These are phyloP conservation scores for Paramormyrops kingsleyae DNA, from an alignment of 2,113 vertebrate genomes.

Conservation along the genomic window DNA sequence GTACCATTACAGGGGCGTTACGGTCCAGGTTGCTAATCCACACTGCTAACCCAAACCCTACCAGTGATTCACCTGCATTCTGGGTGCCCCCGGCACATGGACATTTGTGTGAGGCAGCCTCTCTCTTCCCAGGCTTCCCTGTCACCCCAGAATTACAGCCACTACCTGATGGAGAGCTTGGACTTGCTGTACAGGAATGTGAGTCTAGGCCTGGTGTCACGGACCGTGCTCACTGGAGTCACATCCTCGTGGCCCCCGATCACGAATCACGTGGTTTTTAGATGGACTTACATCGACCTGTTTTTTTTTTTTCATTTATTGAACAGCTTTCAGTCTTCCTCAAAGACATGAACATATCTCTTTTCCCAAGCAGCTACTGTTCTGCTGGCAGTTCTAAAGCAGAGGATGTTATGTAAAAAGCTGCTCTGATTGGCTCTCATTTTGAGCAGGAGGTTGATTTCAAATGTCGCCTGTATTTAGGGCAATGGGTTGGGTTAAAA, in stretches of 20 bases:
- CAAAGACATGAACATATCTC: background rate
- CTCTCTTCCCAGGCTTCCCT: constrained; percentile 53
- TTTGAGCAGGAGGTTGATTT: background rate
- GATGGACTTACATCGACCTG: background rate
- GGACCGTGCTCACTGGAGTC: background rate
- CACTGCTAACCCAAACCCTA: background rate
- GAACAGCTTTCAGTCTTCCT: background rate
- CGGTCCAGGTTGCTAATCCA: background rate
- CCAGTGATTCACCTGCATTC: background rate
- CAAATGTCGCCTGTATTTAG: background rate
- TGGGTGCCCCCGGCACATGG: background rate
- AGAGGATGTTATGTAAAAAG: background rate
- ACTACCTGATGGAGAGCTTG: constrained; percentile 67
- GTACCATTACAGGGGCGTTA: background rate
- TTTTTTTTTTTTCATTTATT: background rate
- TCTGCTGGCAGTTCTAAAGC: background rate
- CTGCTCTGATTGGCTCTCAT: background rate
- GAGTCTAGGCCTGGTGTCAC: constrained; percentile 24
- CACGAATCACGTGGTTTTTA: background rate
- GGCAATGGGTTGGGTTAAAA: background rate
- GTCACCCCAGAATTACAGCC: constrained; percentile 63
- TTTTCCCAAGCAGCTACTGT: background rate
- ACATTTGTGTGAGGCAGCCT: background rate
- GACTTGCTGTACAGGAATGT: constrained; percentile 80
- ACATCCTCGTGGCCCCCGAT: background rate